Base-by-base conservation (phyloP, 2,888 invertebrate species). In the Lathronympha strigana region DNA sequence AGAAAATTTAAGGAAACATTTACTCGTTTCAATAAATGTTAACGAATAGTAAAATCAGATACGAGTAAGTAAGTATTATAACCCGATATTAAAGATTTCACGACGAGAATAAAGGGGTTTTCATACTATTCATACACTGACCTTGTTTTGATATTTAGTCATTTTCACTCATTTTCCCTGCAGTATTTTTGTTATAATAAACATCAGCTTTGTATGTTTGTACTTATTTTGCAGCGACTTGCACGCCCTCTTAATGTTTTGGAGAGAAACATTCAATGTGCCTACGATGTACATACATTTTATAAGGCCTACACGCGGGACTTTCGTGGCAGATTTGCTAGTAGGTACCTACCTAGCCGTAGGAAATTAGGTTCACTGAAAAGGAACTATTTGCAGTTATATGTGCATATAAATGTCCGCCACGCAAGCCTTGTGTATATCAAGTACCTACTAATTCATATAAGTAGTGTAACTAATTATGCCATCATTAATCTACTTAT, bases 181-280 rank as follows among this genome's bases (percentile, higher is more conserved):
- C n/a, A 38, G 36, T 54, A 25, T 25, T 25, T 15, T 38, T 2
- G n/a, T 11, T n/a, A 19, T 11, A 51, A 33, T 5, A 25, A 23
- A 38, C 23, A 38, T 40, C 25, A 3, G 40, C 40, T 55, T 15
- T 21, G 23, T 17, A 33, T 4, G 31, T 45, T 45, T 9, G 58
- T 58, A 11, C n/a, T 47, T 45, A 23, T 17, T 8, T 23, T 33
- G 31, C 9, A n/a, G 43, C n/a, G n/a, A n/a, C 31, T 31, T 54
- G 25, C 58, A 45, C 64, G 38, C 62, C 50, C 62, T 51, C 62
- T n/a, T 11, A 40, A 50, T 67, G 40, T 62, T 58, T 38, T 54
- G 31, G 43, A 51, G 51, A 51, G 28, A 50, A 68, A 71, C 68
- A 70, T 69, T 67, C 61, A 68, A 63, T 72, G 72, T 72, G 72